These are phyloP conservation scores for Siniperca scherzeri DNA, from an alignment of 2,797 vertebrate genomes.

Conservation along the genomic window DNA sequence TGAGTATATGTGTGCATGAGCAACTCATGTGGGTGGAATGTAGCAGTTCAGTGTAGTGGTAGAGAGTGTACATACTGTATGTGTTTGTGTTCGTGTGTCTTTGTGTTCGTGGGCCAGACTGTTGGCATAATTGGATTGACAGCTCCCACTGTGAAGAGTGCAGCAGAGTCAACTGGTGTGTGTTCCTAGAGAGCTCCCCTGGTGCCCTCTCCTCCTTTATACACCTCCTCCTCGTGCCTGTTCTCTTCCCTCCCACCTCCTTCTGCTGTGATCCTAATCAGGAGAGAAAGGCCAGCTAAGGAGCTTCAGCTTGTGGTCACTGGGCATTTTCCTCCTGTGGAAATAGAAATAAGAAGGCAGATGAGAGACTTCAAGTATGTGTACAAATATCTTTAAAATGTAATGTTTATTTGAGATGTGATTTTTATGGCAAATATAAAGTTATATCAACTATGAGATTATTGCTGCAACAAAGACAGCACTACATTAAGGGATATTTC, in stretches of 20 bases:
- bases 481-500: not conserved
- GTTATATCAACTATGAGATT: not conserved
- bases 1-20: conserved; percentile 17
- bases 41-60: not conserved
- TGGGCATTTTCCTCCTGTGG: conserved; percentile 17
- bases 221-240: conserved; percentile 32
- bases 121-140: conserved; percentile 78
- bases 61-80: not conserved
- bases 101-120: conserved; percentile 34
- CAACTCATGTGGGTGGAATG: conserved; percentile 27
- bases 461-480: not conserved
- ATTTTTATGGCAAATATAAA: not conserved
- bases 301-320: conserved; percentile 45
- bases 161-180: conserved; percentile 78
- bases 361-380: not conserved
- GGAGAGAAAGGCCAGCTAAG: conserved; percentile 56
- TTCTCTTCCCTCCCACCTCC: conserved; percentile 49
- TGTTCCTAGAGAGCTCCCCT: conserved; percentile 68
- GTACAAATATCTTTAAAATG: not conserved
- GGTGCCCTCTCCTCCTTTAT: conserved; percentile 48
- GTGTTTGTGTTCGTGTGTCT: conserved; percentile 15
- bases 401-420: not conserved
- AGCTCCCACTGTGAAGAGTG: conserved; percentile 76
- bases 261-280: conserved; percentile 67
- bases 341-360: conserved; percentile 27